Evolutionary conservation across 2,888 invertebrate species (phyloP).

Genomic region (Philonicus albiceps): DNA sequence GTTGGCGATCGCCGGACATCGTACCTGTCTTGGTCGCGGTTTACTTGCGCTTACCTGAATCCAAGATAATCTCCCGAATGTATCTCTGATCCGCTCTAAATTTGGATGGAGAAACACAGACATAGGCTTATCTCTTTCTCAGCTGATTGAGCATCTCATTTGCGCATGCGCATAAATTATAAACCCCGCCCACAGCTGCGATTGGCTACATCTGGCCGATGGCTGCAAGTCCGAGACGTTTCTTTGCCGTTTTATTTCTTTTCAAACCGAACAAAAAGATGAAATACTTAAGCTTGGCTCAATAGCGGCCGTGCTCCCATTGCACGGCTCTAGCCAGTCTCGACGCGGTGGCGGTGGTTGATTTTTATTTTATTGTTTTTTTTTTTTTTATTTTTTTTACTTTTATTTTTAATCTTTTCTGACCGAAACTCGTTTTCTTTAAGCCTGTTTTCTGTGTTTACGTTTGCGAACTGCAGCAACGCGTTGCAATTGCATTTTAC

Average conservation of each 20-base stretch:
- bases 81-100: slow-evolving; percentile 35
- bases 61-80: not conserved
- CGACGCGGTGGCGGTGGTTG: not conserved
- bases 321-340: slow-evolving; percentile 25
- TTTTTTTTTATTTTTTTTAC: not conserved
- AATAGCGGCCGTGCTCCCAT: not conserved
- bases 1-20: not conserved
- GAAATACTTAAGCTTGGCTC: not conserved
- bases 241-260: not conserved
- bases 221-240: slow-evolving; percentile 21
- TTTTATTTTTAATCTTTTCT: not conserved
- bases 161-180: slow-evolving; percentile 48
- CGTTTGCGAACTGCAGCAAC: not conserved
- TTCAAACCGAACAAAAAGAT: not conserved
- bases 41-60: not conserved
- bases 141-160: slow-evolving; percentile 47
- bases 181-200: slow-evolving; percentile 47
- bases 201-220: slow-evolving; percentile 44
- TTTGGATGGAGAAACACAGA: slow-evolving; percentile 8
- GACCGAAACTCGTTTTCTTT: not conserved
- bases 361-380: not conserved
- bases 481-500: not conserved
- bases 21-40: not conserved
- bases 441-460: slow-evolving; percentile 16
- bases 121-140: slow-evolving; percentile 49